Base-by-base conservation (phyloP, 2,113 vertebrate genomes). In the Ptilonorhynchus violaceus region DNA sequence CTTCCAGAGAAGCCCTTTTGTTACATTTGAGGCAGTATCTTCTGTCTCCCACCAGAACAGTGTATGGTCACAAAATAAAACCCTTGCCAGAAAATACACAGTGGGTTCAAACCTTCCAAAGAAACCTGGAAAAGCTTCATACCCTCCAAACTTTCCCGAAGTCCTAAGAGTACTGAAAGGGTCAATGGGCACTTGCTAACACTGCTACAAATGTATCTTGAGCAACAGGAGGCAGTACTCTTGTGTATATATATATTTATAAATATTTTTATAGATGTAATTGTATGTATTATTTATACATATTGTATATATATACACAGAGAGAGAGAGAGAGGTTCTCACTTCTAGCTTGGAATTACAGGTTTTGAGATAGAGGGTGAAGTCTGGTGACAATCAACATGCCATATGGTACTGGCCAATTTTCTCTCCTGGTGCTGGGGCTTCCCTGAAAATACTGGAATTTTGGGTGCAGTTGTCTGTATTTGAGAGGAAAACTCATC, bases 1-100 rank as follows among this genome's bases (percentile, higher is more conserved):
- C 82, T 94, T 93, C 24, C 85, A 85, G 63, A 82, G 70, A 62
- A 91, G 74, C 42, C 33, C 72, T 89, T 95, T 94, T 91, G 64
- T 92, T 97, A 69, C 55, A 39, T 20, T 93, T 22, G 1, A 94
- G 70, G 88, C 90, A 76, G 85, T 46, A 66, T 92, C 50, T 90
- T 67, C 67, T 79, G 31, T 86, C 82, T 89, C 77, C 74, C 63
- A 81, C 42, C 28, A 31, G 66, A 85, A 55, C 15, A 35, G 35
- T 18, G 37, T 22, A 13, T 31, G 53, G 41, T 72, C 80, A 70
- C 46, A 41, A 68, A 94, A 94, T 47, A 75, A 89, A 85, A 64
- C 33, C 53, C 37, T 79, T 72, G 53, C 44, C 52, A 89, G 77
- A n/a, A 81, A 81, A 89, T 53, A 49, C 55, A n/a, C 1, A 1